These are phyloP conservation scores for Camponotus pennsylvanicus DNA, from an alignment of 1,140 invertebrate genomes.

Conservation along the genomic window DNA sequence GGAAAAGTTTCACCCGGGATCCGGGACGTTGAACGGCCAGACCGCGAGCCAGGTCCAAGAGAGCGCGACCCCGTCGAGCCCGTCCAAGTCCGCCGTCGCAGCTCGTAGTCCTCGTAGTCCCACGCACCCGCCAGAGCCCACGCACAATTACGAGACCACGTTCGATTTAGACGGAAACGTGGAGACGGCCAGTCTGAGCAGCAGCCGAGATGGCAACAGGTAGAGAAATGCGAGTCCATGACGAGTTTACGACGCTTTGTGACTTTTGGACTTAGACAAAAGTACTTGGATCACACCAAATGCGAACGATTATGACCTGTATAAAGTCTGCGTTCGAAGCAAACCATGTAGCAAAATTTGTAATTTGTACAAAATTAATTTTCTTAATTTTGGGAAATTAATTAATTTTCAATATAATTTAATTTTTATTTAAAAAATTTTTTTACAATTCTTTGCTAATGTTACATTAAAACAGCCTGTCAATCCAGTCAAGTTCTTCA, in stretches of 20 bases:
- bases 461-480: too few species aligned
- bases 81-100: constrained; percentile 80
- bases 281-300: neutral
- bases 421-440: too few species aligned
- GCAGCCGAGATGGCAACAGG: constrained; percentile 90
- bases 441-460: too few species aligned
- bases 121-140: constrained; percentile 77
- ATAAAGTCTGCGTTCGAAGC: too few species aligned
- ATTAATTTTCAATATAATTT: too few species aligned
- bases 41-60: constrained; percentile 60
- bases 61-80: constrained; percentile 80
- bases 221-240: constrained; percentile 75
- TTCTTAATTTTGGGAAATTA: neutral
- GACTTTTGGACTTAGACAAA: neutral
- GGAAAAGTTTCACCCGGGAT: constrained; percentile 82
- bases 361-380: neutral
- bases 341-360: neutral
- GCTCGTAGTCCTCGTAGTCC: constrained; percentile 81
- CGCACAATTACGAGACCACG: constrained; percentile 93
- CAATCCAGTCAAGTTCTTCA: too few species aligned
- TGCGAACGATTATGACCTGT: neutral
- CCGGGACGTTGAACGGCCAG: constrained; percentile 81
- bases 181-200: constrained; percentile 89
- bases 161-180: constrained; percentile 94
- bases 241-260: neutral